Evolutionary conservation across 2,888 invertebrate species (phyloP), one percentile per base, ranked within the genome.

Genomic region (Idaea straminata): DNA sequence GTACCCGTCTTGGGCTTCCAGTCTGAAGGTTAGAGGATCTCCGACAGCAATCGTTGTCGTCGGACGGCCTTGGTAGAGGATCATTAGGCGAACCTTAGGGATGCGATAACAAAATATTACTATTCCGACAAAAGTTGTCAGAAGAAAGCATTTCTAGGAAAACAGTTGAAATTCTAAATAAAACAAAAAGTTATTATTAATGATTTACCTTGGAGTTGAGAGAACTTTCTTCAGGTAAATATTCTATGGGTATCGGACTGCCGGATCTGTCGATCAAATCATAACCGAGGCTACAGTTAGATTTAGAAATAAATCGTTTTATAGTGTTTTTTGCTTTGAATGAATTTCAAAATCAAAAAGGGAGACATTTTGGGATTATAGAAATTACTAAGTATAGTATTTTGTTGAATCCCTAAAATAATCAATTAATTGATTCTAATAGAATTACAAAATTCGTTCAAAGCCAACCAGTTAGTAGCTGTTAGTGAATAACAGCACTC

Each of bases 1-100:
- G 78, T 97, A 97, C 69, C 98, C 97, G 77, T 97, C 97, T 86
- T 97, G 96, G 0, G 98, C 96, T 89, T 98, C 98, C 62, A 98
- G 86, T 69, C 97, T 94, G 93, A 98, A 98, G 7, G 98, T 98
- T 7, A 98, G 84, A 0, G 98, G 98, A 87, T 98, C 98, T 0
- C 98, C 98, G 3, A 98, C 98, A 6, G 98, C 98, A 61, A 98
- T 98, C 1, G 98, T 98, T 0, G 98, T 98, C 0, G 98, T 98
- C 0, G 98, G 98, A 74, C 98, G 91, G 60, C 97, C 97, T 90
- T 98, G 97, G 83, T 98, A 98, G 61, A 98, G 86, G 75, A 98
- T 98, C 91, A 96, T 93, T 70, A 98, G 87, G 16, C 97, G 95
- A 1, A 98, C 97, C 47, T 47, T 47, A 4, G 13, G 7, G 47